Percentiles rank a stretch among this genome's conserved stretches.
phyloP scores from a whole-genome alignment of 2,888 invertebrate species.

The Rhagonycha fulva region DNA sequence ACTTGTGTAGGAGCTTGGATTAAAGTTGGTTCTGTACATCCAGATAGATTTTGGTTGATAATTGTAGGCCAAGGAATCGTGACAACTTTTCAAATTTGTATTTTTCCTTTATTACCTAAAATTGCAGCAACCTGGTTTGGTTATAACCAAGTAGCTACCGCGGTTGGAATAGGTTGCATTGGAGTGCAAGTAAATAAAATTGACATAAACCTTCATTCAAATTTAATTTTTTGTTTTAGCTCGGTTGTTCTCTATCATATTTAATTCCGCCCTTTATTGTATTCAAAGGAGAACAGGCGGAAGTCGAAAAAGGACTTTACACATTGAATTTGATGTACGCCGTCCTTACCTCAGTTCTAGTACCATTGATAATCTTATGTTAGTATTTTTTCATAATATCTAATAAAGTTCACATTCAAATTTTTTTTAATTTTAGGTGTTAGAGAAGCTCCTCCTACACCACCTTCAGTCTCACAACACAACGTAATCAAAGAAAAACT shows the following conservation, averaged over 20 bases:
- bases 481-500: neutral
- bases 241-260: neutral
- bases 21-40: slow-evolving; percentile 82
- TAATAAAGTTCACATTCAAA: no score
- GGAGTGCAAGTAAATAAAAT: no score
- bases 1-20: slow-evolving; percentile 88
- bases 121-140: slow-evolving; percentile 98
- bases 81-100: slow-evolving; percentile 87
- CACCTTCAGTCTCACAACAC: neutral
- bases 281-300: neutral
- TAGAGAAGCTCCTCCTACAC: neutral
- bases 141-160: slow-evolving; percentile 91
- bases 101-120: slow-evolving; percentile 86
- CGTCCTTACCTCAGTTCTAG: neutral
- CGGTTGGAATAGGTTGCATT: slow-evolving; percentile 68
- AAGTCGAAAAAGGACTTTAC: neutral
- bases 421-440: neutral
- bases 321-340: neutral
- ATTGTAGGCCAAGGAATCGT: slow-evolving; percentile 87
- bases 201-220: no score
- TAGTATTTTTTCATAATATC: neutral
- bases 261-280: neutral
- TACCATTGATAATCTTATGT: neutral
- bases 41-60: slow-evolving; percentile 82
- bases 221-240: neutral